Base-by-base conservation (phyloP, 2,888 invertebrate genomes). In the Chrysolina oricalcia region DNA sequence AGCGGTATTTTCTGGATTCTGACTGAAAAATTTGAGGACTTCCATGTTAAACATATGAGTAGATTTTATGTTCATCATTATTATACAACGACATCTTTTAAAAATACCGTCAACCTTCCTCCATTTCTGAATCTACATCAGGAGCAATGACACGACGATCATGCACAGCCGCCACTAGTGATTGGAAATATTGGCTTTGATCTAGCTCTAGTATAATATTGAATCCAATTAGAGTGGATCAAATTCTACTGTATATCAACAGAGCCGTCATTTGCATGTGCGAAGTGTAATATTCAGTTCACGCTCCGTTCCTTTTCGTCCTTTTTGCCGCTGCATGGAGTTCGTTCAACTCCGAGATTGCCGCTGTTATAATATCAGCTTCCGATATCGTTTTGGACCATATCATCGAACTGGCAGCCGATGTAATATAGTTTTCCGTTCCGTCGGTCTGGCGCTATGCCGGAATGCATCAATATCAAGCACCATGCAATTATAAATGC, bases 251-350 rank as follows among this genome's bases (percentile, higher is more conserved):
- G 21, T 53, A 59, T 59, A 59, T 59, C 59, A 35, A 59, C 23
- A 59, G 35, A n/a, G n/a, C 59, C 35, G 59, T 59, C 59, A 59
- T 59, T 59, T 59, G 59, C 59, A 59, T 59, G n/a, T 35, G 59
- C 35, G 59, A 35, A 59, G n/a, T 59, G 59, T 59, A 35, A 59
- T 59, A 27, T 59, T n/a, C 59, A 27, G 59, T 17, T 23, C 23
- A 17, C 35, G n/a, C 8, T 9, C 35, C 21, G n/a, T 59, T 59
- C n/a, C n/a, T n/a, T n/a, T n/a, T n/a, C n/a, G n/a, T 23, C 27
- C 59, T 27, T 59, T 35, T 27, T 27, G 27, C 0, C 59, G 59
- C 4, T 27, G 59, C 35, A 35, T 35, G 59, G 9, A 59, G 59
- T 59, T 59, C 10, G 59, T 59, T 59, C 59, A 35, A 59, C 59